These are phyloP conservation scores for Chelon auratus DNA, from an alignment of 2,797 vertebrate genomes.

Conservation along the genomic window DNA sequence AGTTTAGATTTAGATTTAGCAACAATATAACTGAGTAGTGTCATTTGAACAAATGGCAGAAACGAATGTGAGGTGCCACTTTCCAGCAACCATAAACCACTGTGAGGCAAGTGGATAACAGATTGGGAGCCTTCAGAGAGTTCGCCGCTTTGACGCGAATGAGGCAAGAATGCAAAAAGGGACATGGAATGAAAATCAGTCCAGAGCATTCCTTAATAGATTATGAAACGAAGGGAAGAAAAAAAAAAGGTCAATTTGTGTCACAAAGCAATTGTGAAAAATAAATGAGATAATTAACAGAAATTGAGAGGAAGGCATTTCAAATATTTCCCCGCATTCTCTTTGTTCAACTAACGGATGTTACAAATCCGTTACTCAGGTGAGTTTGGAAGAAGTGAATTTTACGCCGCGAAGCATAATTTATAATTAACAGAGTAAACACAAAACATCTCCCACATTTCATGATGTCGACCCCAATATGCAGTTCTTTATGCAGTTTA, in stretches of 20 bases:
- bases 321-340: constrained; percentile 32
- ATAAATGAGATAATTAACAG: constrained; percentile 67
- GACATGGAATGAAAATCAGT: constrained; percentile 56
- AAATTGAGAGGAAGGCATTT: constrained; percentile 49
- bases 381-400: constrained; percentile 18
- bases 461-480: constrained; percentile 68
- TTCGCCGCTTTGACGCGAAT: constrained; percentile 53
- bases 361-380: constrained; percentile 28
- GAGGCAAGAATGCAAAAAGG: constrained; percentile 52
- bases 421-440: constrained; percentile 50
- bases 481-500: constrained; percentile 72
- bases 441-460: constrained; percentile 65
- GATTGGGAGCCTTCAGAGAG: constrained; percentile 53
- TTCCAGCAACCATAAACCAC: constrained; percentile 28
- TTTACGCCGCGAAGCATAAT: constrained; percentile 24
- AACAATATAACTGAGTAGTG: constrained; percentile 7
- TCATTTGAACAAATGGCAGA: constrained; percentile 51
- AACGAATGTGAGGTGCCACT: constrained; percentile 48
- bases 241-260: constrained; percentile 62
- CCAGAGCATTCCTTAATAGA: constrained; percentile 63
- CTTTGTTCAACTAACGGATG: constrained; percentile 42
- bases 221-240: constrained; percentile 60
- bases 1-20: not conserved
- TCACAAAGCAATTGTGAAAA: constrained; percentile 62
- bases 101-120: constrained; percentile 33